Percentiles rank a stretch among this genome's conserved stretches.
These are phyloP conservation scores for Dione juno DNA, from an alignment of 2,888 invertebrate species.

Conservation along the genomic window DNA sequence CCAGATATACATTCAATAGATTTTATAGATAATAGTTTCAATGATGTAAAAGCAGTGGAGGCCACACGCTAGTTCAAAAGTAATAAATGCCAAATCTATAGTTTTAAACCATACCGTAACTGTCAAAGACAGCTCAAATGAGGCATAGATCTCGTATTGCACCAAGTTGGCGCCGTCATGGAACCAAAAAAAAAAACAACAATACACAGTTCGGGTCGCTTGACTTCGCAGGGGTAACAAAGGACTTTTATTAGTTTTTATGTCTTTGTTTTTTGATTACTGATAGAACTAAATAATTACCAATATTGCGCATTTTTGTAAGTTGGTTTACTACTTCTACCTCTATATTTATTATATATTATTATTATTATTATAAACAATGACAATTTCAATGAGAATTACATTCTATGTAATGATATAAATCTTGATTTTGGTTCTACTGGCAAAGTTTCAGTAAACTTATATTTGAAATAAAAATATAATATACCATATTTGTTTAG, in stretches of 20 bases:
- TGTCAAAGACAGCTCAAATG: slow-evolving; percentile 76
- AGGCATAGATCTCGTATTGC: slow-evolving; percentile 80
- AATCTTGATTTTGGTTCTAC: too few relatives aligned
- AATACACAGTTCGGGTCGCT: slow-evolving; percentile 62
- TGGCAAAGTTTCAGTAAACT: too few relatives aligned
- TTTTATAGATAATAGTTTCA: not conserved
- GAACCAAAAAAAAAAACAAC: slow-evolving; percentile 60
- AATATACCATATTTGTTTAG: too few relatives aligned
- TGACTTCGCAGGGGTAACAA: slow-evolving; percentile 70
- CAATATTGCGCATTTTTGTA: not conserved
- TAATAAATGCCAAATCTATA: slow-evolving; percentile 13
- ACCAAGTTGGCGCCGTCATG: slow-evolving; percentile 71
- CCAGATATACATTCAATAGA: too few relatives aligned
- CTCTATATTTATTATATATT: too few relatives aligned
- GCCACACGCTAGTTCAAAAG: slow-evolving; percentile 6
- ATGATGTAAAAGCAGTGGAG: not conserved
- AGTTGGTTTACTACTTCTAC: too few relatives aligned
- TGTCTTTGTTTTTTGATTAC: slow-evolving; percentile 24
- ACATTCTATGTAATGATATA: too few relatives aligned
- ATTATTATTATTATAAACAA: too few relatives aligned
- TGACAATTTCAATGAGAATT: too few relatives aligned
- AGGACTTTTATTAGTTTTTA: slow-evolving; percentile 47
- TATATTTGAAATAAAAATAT: too few relatives aligned
- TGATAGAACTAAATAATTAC: slow-evolving; percentile 16
- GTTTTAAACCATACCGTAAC: slow-evolving; percentile 59